Evolutionary conservation across 2,888 invertebrate species (phyloP).

Genomic region (Stenurella melanura): DNA sequence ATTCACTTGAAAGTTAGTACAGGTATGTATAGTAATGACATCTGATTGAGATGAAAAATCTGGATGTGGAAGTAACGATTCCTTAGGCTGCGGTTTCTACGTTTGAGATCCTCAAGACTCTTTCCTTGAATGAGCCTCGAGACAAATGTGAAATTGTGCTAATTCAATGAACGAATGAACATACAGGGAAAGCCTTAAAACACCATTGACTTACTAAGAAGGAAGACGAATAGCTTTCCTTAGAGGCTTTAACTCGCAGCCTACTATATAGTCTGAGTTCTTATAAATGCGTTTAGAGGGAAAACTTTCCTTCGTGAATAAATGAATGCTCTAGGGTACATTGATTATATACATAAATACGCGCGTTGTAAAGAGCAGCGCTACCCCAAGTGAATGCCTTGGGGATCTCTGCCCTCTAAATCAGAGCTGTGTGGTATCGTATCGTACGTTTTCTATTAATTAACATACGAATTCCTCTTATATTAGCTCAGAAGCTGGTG

Average conservation of each 20-base stretch:
- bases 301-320: conserved; percentile 3
- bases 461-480: not conserved
- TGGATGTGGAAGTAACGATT: too few relatives aligned
- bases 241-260: not conserved
- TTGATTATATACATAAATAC: conserved; percentile 2
- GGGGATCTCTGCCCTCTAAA: not conserved
- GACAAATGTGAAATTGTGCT: not conserved
- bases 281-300: not conserved
- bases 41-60: too few relatives aligned
- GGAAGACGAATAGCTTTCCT: not conserved
- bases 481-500: too few relatives aligned
- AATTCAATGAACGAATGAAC: not conserved
- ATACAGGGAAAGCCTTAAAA: not conserved
- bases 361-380: not conserved
- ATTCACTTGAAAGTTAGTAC: too few relatives aligned
- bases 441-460: not conserved
- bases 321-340: not conserved
- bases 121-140: too few relatives aligned
- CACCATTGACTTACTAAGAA: not conserved
- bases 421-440: not conserved
- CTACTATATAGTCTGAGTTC: not conserved
- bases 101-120: not conserved
- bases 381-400: not conserved
- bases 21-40: too few relatives aligned
- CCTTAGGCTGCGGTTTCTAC: too few relatives aligned